A percentile compares a stretch with the other conserved stretches of the same genome.
These are phyloP conservation scores for Pluvialis apricaria DNA, from an alignment of 2,113 vertebrate species.

Conservation along the genomic window DNA sequence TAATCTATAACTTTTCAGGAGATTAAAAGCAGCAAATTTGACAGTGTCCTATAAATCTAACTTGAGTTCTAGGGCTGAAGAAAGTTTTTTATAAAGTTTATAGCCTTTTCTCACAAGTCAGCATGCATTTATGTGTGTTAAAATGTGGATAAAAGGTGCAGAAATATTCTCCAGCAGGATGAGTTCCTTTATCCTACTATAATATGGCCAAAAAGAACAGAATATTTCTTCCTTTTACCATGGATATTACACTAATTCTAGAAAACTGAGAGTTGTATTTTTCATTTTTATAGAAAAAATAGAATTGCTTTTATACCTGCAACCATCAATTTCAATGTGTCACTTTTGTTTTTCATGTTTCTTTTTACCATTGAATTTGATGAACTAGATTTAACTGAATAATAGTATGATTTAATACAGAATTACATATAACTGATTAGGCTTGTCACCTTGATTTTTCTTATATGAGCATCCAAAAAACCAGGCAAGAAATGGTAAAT, in stretches of 20 bases:
- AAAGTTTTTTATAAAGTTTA: background rate
- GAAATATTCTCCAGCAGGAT: background rate
- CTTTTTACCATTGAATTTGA: background rate
- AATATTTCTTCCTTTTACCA: accelerated
- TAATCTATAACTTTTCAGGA: background rate
- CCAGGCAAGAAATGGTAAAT: background rate
- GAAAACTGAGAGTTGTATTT: background rate
- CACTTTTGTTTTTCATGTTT: background rate
- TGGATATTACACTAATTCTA: background rate
- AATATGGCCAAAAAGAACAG: background rate
- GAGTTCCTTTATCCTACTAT: background rate
- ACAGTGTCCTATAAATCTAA: background rate
- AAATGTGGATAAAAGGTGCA: background rate
- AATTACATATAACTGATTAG: background rate
- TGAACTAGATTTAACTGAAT: background rate
- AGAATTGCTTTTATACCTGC: background rate
- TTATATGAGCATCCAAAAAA: background rate
- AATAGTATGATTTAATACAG: background rate
- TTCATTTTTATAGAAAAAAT: background rate
- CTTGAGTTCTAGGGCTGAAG: background rate
- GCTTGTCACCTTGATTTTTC: background rate
- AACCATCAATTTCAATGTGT: background rate
- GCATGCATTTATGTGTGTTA: background rate
- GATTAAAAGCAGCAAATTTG: background rate
- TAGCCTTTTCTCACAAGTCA: background rate